Base-by-base conservation (phyloP, 2,113 vertebrate genomes). In the Apaloderma vittatum region DNA sequence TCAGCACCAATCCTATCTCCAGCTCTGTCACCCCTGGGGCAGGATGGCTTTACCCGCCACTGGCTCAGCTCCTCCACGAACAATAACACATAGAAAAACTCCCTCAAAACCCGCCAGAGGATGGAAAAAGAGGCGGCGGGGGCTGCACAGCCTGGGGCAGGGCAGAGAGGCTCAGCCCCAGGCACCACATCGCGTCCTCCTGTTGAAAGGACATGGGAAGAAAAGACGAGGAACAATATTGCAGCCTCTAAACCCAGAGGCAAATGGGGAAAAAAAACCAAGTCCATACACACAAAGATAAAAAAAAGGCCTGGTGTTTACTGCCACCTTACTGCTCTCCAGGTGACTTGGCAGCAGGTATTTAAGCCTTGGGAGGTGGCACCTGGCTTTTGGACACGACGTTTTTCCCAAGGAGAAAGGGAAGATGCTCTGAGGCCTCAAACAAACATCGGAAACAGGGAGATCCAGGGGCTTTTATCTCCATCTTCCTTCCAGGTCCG, bases 241-340 rank as follows among this genome's bases (percentile, higher is more conserved):
- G 15, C 2, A 1, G 14, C 27, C 6, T 80, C 68, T 55, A 86
- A 90, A 73, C 8, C 27, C 26, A 40, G 9, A 55, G 52, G 55
- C 21, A 78, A 65, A 37, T 2, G 8, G 13, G 1, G 1, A 18
- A 8, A 46, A 17, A 46, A 13, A 13, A 0, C 2, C 8, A 58
- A 37, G 30, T 3, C 29, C 29, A 24, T 34, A 59, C n/a, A 34
- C 30, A 34, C 3, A 40, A 40, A 40, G 12, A 40, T 18, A 46
- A 46, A 46, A 27, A 43, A 63, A 74, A 14, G 3, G 6, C 9
- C 6, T 0, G 0, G 29, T 65, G 40, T 91, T 89, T 81, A 13
- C 57, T 29, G 8, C 37, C 23, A 57, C 15, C 19, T 79, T 24
- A 15, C 43, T 79, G 66, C 30, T 65, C 73, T 59, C 62, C 20